Percentiles rank a stretch among this genome's conserved stretches.
Conservation (phyloP, 2,888 invertebrate species). For the Synanthedon tipuliformis region DNA sequence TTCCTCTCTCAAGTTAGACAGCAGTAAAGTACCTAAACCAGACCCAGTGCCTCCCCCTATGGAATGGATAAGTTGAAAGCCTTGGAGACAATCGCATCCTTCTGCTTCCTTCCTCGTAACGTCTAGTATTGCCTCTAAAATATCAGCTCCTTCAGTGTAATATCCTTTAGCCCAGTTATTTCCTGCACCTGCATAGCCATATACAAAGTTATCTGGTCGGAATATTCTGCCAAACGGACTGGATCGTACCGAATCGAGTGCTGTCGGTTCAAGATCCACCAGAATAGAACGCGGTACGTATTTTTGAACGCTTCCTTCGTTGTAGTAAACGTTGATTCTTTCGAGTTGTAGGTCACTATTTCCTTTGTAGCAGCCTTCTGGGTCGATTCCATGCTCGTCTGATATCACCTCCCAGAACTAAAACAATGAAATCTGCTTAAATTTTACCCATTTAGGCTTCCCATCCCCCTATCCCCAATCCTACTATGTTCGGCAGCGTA, state of each 20-base stretch:
- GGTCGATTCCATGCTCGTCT: slow-evolving; percentile 74
- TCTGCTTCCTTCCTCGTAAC: slow-evolving; percentile 72
- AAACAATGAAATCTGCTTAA: not conserved
- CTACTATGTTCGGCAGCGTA: no score
- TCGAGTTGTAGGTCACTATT: slow-evolving; percentile 79
- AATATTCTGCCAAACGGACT: slow-evolving; percentile 76
- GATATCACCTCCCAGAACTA: slow-evolving; percentile 75
- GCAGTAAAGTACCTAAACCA: slow-evolving; percentile 77
- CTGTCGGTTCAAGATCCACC: slow-evolving; percentile 48
- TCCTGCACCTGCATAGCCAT: slow-evolving; percentile 68
- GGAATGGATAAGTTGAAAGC: slow-evolving; percentile 75
- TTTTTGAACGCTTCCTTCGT: slow-evolving; percentile 66
- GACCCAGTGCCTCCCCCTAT: slow-evolving; percentile 81
- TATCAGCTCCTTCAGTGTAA: slow-evolving; percentile 75
- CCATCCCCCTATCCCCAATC: not conserved
- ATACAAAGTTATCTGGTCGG: slow-evolving; percentile 79
- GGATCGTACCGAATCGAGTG: slow-evolving; percentile 73
- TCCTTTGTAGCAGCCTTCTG: slow-evolving; percentile 67
- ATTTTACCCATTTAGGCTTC: not conserved
- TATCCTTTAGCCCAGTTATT: slow-evolving; percentile 75
- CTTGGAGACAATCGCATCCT: slow-evolving; percentile 75
- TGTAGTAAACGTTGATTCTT: slow-evolving; percentile 81
- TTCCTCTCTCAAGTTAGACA: slow-evolving; percentile 76
- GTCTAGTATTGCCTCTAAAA: slow-evolving; percentile 70
- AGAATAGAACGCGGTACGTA: slow-evolving; percentile 49